Conservation (phyloP, 1,140 invertebrate species). For the Leptestheria dahalacensis region DNA sequence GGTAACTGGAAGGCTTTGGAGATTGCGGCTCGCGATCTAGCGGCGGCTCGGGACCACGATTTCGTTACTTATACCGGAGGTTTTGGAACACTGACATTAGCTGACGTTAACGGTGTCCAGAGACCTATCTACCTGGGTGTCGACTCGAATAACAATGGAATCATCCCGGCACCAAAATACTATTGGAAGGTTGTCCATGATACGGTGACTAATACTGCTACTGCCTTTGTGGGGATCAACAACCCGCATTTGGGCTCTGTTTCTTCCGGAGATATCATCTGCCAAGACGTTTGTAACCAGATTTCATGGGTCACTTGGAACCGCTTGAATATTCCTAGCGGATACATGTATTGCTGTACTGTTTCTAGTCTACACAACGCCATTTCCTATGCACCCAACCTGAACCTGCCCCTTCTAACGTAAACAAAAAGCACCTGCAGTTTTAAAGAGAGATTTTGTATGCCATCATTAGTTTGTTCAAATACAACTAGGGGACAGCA, state of each 20-base stretch:
- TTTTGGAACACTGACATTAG: constrained; percentile 10
- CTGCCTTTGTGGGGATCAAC: constrained; percentile 19
- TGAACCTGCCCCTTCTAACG: not conserved
- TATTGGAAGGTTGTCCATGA: constrained; percentile 21
- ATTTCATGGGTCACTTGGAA: constrained; percentile 37
- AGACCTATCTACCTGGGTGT: constrained; percentile 9
- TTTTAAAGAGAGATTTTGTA: too few species aligned
- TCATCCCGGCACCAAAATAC: constrained; percentile 17
- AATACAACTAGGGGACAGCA: too few species aligned
- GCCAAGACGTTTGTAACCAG: constrained; percentile 28
- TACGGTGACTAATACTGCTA: constrained; percentile 14
- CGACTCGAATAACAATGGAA: constrained; percentile 8
- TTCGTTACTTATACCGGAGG: constrained; percentile 12
- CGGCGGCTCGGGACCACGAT: not conserved
- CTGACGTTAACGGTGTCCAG: constrained; percentile 11
- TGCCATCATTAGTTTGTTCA: too few species aligned
- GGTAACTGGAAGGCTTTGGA: constrained; percentile 22
- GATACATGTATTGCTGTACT: constrained; percentile 46
- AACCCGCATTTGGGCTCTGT: constrained; percentile 23
- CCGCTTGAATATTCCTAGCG: constrained; percentile 33
- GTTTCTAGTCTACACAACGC: not conserved
- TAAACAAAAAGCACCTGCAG: too few species aligned
- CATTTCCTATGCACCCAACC: not conserved
- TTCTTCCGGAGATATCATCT: constrained; percentile 33
- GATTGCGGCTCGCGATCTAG: constrained; percentile 7